phyloP scores from a whole-genome alignment of 2,888 invertebrate species.

The Bruchidius siliquastri region DNA sequence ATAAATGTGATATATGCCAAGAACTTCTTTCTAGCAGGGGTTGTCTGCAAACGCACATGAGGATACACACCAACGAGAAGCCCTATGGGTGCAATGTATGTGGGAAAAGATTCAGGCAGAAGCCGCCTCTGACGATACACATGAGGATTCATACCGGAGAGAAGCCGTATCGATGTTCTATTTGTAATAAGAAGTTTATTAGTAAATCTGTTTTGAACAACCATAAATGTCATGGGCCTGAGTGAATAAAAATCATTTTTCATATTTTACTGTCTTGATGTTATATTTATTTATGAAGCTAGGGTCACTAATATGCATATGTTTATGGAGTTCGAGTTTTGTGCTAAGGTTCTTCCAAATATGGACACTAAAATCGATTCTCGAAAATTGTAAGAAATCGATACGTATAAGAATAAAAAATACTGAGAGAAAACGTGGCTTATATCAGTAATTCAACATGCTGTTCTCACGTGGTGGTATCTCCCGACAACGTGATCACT shows the following conservation, averaged over 20 bases:
- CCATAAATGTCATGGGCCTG: conserved; percentile 16
- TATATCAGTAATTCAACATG: too few species aligned
- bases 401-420: too few species aligned
- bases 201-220: conserved; percentile 49
- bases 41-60: conserved; percentile 25
- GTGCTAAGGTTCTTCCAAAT: too few species aligned
- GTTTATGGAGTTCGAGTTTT: too few species aligned
- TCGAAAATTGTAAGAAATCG: too few species aligned
- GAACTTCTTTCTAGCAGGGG: conserved; percentile 9
- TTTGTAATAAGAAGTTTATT: conserved; percentile 30
- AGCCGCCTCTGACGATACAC: conserved; percentile 43
- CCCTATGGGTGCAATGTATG: conserved; percentile 35
- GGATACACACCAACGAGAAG: conserved; percentile 48
- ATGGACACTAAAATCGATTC: too few species aligned
- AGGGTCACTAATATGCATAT: too few species aligned
- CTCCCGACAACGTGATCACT: too few species aligned
- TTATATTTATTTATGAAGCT: too few species aligned
- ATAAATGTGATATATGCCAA: conserved; percentile 28
- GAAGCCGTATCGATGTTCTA: conserved; percentile 17
- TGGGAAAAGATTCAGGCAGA: conserved; percentile 41
- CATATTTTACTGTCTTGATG: too few species aligned
- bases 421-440: too few species aligned
- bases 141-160: conserved; percentile 19
- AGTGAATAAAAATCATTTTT: not conserved
- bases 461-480: too few species aligned